Evolutionary conservation across 2,888 invertebrate species (phyloP), one percentile per base, ranked within the genome.

Genomic region (Drosophila imparisetae): DNA sequence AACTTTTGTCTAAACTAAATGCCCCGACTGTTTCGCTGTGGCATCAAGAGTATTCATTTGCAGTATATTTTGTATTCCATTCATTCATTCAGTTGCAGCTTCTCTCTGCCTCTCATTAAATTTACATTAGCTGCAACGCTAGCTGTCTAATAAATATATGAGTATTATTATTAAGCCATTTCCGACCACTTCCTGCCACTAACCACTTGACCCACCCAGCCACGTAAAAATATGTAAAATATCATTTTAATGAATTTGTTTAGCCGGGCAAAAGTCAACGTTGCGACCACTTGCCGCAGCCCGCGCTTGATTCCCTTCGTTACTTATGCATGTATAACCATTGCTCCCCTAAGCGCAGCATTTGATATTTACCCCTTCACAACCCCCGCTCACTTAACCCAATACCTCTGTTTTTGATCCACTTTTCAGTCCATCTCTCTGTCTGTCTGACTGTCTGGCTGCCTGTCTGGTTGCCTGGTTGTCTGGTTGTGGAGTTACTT

Each of bases 191-290:
- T 57, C 42, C 40, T 57, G 42, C 42, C 57, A 57, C 40, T 15
- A 42, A 57, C 42, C 30, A 57, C 57, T 57, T 30, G 42, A 42
- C 40, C 55, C 57, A 57, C 29, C 29, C 40, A 29, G 48, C 38
- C 53, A 66, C 66, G 64, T 64, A 36, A 48, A 72, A 72, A 70
- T 42, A 57, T 71, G 72, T 68, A 71, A 78, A 78, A 78, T 78
- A 71, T 75, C 71, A 75, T 71, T 78, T 71, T 78, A 78, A 78
- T 78, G 79, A 78, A 78, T 78, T 78, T 78, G 78, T 71, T 78
- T 71, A 67, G 61, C 66, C 48, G 66, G 70, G 59, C 32, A 62
- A 70, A 74, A 76, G 66, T 71, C 66, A 75, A 63, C 52, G 67
- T 60, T 64, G 60, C 36, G 63, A 62, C 36, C 62, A 38, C 40